Evolutionary conservation across 2,888 invertebrate genomes (phyloP).

Genomic region (Cantharis rustica): DNA sequence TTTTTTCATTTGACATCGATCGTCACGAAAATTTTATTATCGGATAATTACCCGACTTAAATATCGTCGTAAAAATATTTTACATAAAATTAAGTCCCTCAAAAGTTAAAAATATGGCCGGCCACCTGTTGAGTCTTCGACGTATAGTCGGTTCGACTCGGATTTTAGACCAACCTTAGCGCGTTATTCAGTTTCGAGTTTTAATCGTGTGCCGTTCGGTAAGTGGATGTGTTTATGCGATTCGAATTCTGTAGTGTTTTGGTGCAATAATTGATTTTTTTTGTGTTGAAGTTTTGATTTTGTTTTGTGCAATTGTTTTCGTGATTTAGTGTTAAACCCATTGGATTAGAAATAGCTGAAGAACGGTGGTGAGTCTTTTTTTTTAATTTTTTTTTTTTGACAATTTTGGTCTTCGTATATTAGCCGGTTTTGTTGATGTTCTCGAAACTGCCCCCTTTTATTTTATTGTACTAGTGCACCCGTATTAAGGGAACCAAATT

Average conservation of each 20-base stretch:
- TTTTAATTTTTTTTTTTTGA: background rate
- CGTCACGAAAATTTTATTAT: background rate
- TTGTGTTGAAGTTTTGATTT: background rate
- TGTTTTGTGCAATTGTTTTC: background rate
- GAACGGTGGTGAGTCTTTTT: background rate
- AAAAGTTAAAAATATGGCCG: conserved; percentile 40
- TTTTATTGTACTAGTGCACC: background rate
- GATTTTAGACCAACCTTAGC: conserved; percentile 13
- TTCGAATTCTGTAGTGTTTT: background rate
- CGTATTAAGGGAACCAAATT: background rate
- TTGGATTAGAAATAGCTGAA: background rate
- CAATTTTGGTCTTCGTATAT: background rate
- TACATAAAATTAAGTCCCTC: background rate
- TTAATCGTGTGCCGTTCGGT: background rate
- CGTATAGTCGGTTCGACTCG: conserved; percentile 33
- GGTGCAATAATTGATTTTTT: background rate
- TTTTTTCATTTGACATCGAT: background rate
- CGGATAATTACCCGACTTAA: background rate
- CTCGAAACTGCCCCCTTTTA: background rate
- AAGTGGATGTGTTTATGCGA: background rate
- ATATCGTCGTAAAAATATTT: background rate
- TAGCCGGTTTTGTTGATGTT: background rate
- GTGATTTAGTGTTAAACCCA: background rate
- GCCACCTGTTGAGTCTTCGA: conserved; percentile 44
- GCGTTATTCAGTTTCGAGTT: background rate